phyloP scores from a whole-genome alignment of 2,888 invertebrate species.

The Drosophila merina region DNA sequence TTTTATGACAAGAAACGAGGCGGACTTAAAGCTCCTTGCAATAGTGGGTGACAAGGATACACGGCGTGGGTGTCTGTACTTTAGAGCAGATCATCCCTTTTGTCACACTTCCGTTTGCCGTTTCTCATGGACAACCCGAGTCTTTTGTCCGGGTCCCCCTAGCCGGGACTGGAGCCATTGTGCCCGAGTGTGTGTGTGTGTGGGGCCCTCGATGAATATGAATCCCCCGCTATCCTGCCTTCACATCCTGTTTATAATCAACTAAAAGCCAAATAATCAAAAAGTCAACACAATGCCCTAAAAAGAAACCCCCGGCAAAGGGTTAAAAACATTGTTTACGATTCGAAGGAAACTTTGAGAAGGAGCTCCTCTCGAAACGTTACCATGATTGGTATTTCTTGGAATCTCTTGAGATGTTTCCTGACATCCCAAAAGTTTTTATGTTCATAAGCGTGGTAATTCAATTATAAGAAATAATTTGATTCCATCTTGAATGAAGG shows the following conservation, averaged over 20 bases:
- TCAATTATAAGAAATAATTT: conserved; percentile 5
- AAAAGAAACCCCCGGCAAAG: conserved; percentile 16
- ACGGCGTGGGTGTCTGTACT: conserved; percentile 16
- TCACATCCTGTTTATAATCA: conserved; percentile 63
- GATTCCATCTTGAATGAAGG: neutral
- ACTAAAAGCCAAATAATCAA: conserved; percentile 76
- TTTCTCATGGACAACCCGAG: conserved; percentile 36
- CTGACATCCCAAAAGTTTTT: neutral
- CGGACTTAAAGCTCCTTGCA: conserved; percentile 50
- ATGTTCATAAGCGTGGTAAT: neutral
- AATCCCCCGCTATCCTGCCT: conserved; percentile 12
- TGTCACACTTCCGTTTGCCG: conserved; percentile 59
- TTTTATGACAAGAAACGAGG: conserved; percentile 45
- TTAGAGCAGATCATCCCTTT: conserved; percentile 38
- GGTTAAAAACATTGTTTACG: conserved; percentile 32
- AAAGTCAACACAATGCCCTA: conserved; percentile 65
- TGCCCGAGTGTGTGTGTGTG: conserved; percentile 24
- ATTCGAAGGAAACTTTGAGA: conserved; percentile 1
- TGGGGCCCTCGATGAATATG: conserved; percentile 30
- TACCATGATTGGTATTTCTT: conserved; percentile 18
- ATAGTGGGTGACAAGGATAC: conserved; percentile 18
- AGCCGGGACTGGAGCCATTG: conserved; percentile 48
- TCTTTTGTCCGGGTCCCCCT: conserved; percentile 47
- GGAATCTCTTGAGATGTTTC: conserved; percentile 7
- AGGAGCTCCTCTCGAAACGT: conserved; percentile 8